Percentiles rank a stretch among this genome's conserved stretches.
These are phyloP conservation scores for Acanthosoma haemorrhoidale DNA, from an alignment of 2,888 invertebrate genomes.

Conservation along the genomic window DNA sequence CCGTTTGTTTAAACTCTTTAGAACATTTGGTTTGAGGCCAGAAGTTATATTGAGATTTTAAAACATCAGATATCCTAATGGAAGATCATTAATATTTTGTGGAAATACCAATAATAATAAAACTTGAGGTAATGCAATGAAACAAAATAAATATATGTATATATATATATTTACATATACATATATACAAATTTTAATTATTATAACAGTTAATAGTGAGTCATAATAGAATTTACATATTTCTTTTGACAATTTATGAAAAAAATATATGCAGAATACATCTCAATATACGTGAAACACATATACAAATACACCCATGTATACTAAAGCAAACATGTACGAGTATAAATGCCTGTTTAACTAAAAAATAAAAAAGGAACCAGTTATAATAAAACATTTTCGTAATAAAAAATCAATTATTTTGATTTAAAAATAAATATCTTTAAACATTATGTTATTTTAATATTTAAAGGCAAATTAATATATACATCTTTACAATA, in stretches of 20 bases:
- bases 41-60: no score
- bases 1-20: no score
- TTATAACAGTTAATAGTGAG: slow-evolving; percentile 6
- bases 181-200: not conserved
- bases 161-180: not conserved
- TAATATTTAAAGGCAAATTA: not conserved
- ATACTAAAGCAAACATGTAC: not conserved
- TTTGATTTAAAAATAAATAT: not conserved
- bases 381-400: not conserved
- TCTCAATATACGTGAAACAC: not conserved
- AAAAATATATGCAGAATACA: no score
- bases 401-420: not conserved
- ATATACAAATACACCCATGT: not conserved
- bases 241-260: not conserved
- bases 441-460: not conserved
- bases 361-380: not conserved
- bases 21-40: no score
- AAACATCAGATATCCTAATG: no score
- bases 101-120: no score
- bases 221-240: not conserved
- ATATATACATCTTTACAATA: not conserved
- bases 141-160: not conserved
- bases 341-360: not conserved
- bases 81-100: no score
- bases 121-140: not conserved